Evolutionary conservation across 2,888 invertebrate species (phyloP).

Genomic region (Noctua janthe): DNA sequence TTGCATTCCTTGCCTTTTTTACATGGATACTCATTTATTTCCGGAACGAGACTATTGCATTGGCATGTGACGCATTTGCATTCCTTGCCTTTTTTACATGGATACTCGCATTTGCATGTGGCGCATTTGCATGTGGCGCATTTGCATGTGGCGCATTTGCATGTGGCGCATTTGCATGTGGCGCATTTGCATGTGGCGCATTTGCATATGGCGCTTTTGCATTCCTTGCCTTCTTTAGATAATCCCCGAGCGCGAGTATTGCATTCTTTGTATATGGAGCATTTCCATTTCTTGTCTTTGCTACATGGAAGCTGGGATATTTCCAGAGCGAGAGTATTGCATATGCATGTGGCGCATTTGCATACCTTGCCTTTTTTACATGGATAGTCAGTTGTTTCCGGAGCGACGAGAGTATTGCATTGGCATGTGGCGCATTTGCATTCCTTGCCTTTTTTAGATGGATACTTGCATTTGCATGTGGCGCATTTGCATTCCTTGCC

Average conservation of each 20-base stretch:
- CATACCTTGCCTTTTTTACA: constrained; percentile 18
- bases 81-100: background rate
- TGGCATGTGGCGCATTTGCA: constrained; percentile 15
- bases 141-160: constrained; percentile 7
- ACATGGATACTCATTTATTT: background rate
- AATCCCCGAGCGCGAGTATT: background rate
- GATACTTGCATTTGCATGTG: constrained; percentile 2
- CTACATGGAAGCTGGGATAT: constrained; percentile 10
- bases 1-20: constrained; percentile 12
- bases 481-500: constrained; percentile 7
- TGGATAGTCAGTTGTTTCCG: background rate
- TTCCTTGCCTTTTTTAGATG: background rate
- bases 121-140: background rate
- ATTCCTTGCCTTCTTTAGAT: constrained; percentile 17
- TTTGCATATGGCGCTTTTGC: too few species aligned
- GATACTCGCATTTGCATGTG: too few species aligned
- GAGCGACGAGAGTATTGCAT: constrained; percentile 1
- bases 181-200: too few species aligned
- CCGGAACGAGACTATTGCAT: background rate
- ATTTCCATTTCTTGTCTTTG: background rate
- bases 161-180: too few species aligned
- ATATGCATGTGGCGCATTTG: constrained; percentile 9
- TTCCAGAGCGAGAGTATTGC: background rate
- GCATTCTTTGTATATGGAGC: constrained; percentile 16
- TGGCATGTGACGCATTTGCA: constrained; percentile 14